Evolutionary conservation across 2,888 invertebrate species (phyloP), one percentile per base, ranked within the genome.

Genomic region (Mesorhabditis sp.): DNA sequence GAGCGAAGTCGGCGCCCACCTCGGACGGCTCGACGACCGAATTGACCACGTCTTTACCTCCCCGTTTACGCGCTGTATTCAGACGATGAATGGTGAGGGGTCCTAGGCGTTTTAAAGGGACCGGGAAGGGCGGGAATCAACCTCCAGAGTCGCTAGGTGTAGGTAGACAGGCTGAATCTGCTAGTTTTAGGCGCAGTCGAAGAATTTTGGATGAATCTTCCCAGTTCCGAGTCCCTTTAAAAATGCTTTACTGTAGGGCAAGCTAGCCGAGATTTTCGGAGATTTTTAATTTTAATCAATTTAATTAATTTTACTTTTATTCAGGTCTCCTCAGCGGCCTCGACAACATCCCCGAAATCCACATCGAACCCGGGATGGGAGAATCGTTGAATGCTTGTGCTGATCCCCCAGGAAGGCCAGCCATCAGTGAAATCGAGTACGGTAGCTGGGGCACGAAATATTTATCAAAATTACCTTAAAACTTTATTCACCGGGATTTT

Each of bases 1-100:
- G 5, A 67, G 67, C 7, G 84, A 84, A 68, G 79, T 81, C 5
- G 84, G 82, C 10, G 69, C 66, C 10, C 72, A 74, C 10, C 75
- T 84, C 65, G 70, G 71, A 61, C 7, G n/a, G n/a, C 7, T 10
- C 58, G 67, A 72, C 67, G 76, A 79, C 66, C 72, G 68, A 15
- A 82, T 84, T 65, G 78, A 81, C 71, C 67, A 72, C 63, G 77
- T 85, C 58, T 72, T 84, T 67, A 65, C 66, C 58, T 84, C 83
- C 5, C 85, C 85, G 28, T 85, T 80, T 76, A 76, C 78, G 7
- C 75, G 84, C 63, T 81, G 81, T 70, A 73, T 85, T 62, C 82
- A 85, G 66, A 84, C 84, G 43, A 71, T 77, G 4, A 62, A 62
- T 15, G 63, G 63, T 62, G 28, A 28, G 28, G 28, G 28, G 1